Conservation (phyloP, 2,797 vertebrate species). For the Acrossocheilus fasciatus region DNA sequence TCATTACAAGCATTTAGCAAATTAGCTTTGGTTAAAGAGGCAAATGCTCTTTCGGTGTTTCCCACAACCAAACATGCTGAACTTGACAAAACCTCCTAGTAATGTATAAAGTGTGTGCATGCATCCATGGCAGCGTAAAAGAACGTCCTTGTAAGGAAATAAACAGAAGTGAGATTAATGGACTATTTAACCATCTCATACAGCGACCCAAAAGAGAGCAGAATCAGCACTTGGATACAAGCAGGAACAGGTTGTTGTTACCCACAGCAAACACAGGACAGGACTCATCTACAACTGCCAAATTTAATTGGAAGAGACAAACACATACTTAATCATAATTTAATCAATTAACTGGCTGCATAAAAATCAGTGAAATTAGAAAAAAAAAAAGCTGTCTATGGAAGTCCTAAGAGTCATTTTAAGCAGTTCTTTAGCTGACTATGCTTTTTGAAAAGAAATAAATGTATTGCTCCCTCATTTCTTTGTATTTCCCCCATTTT, state of each 20-base stretch:
- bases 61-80: constrained; percentile 10
- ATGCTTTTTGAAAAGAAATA: background rate
- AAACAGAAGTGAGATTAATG: constrained; percentile 62
- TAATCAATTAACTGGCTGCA: background rate
- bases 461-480: background rate
- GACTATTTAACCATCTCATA: constrained; percentile 60
- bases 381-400: background rate
- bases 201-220: constrained; percentile 32
- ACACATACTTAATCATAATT: background rate
- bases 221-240: constrained; percentile 23
- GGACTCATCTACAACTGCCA: constrained; percentile 1
- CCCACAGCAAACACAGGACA: constrained; percentile 1
- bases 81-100: background rate
- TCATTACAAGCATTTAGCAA: background rate
- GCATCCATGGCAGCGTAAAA: constrained; percentile 50
- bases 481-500: background rate
- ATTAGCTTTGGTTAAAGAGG: background rate
- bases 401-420: background rate
- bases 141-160: constrained; percentile 67
- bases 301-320: background rate
- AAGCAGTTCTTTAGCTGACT: background rate
- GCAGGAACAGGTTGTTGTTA: background rate
- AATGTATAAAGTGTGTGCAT: background rate
- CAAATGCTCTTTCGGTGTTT: background rate
- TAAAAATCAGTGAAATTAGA: background rate